phyloP scores from a whole-genome alignment of 2,888 invertebrate species.

The Plebejus argus region DNA sequence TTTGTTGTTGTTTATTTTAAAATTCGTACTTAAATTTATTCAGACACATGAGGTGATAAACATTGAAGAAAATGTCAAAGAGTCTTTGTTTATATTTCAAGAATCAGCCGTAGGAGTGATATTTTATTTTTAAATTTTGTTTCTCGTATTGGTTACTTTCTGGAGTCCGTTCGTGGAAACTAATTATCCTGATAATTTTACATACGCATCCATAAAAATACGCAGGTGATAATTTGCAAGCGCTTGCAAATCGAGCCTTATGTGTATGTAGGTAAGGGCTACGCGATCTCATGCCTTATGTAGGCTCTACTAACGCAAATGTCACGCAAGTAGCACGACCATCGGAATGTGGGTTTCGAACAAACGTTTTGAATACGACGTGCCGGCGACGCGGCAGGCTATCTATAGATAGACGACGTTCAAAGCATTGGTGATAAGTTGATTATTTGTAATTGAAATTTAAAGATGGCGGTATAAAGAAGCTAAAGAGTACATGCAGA shows the following conservation, averaged over 20 bases:
- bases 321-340: conserved; percentile 60
- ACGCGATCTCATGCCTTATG: conserved; percentile 45
- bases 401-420: background rate
- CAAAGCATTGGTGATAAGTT: background rate
- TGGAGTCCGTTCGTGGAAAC: background rate
- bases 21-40: too few relatives aligned
- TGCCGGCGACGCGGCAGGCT: background rate
- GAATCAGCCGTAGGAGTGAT: background rate
- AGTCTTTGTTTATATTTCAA: too few relatives aligned
- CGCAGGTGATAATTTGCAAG: conserved; percentile 32
- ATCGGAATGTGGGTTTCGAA: conserved; percentile 63
- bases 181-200: conserved; percentile 19
- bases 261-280: conserved; percentile 39
- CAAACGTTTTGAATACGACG: conserved; percentile 53
- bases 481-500: background rate
- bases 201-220: conserved; percentile 11
- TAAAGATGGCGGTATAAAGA: background rate
- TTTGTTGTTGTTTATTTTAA: background rate
- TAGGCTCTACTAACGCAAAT: conserved; percentile 58
- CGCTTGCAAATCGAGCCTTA: conserved; percentile 41
- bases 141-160: background rate
- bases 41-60: too few relatives aligned
- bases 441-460: background rate
- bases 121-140: background rate
- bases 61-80: background rate